phyloP scores from a whole-genome alignment of 2,113 vertebrate species.

The Ophiodon elongatus region DNA sequence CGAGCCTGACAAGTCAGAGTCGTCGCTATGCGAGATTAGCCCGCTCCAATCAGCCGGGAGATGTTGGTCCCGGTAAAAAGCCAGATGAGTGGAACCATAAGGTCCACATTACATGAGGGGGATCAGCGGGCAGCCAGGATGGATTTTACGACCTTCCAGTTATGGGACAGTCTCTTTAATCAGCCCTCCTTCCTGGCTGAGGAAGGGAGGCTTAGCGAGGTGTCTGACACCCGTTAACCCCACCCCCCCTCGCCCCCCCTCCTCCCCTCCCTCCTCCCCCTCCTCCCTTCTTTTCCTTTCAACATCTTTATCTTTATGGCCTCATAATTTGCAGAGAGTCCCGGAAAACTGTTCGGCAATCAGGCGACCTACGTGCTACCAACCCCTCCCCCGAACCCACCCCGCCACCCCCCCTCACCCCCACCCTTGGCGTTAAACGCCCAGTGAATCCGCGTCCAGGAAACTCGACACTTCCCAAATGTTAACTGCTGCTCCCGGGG shows the following conservation, averaged over 20 bases:
- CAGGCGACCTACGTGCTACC: background rate
- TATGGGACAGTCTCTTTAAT: constrained; percentile 52
- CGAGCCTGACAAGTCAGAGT: background rate
- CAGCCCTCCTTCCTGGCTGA: constrained; percentile 27
- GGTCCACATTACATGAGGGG: constrained; percentile 38
- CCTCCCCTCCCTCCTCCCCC: constrained; percentile 17
- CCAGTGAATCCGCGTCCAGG: constrained; percentile 33
- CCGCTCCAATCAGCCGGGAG: constrained; percentile 11
- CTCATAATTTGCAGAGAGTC: constrained; percentile 24
- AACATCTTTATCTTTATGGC: constrained; percentile 42
- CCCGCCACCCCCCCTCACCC: background rate
- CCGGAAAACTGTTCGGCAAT: constrained; percentile 2
- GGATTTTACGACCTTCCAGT: constrained; percentile 58
- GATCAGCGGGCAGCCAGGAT: constrained; percentile 44
- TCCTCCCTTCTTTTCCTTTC: background rate
- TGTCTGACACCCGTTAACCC: constrained; percentile 63
- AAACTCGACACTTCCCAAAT: constrained; percentile 64
- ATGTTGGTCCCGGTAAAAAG: constrained; percentile 9
- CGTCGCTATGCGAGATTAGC: constrained; percentile 15
- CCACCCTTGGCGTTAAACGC: constrained; percentile 26
- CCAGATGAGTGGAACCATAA: constrained; percentile 36
- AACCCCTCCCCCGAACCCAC: background rate
- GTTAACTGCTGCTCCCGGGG: constrained; percentile 59
- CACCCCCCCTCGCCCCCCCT: no score
- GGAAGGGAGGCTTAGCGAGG: no score